A percentile compares a stretch with the other conserved stretches of the same genome.
These are phyloP conservation scores for Poeciliopsis turneri DNA, from an alignment of 2,797 vertebrate species.

Conservation along the genomic window DNA sequence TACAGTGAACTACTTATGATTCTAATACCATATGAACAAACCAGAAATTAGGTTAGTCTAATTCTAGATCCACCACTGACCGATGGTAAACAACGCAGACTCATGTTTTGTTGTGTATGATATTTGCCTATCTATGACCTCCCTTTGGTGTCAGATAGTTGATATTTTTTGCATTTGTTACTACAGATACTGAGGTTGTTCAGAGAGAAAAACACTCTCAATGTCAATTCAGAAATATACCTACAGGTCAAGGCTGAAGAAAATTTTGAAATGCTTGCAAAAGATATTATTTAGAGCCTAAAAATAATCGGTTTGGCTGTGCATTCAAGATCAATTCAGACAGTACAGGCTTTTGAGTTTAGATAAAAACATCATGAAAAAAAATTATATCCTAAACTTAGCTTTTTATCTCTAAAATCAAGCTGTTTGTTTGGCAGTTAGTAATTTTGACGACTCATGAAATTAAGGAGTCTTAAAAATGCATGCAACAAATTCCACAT, in stretches of 20 bases:
- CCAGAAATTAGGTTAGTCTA: conserved; percentile 16
- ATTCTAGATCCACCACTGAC: conserved; percentile 3
- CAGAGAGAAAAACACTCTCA: neutral
- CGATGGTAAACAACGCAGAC: conserved; percentile 11
- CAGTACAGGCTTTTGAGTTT: neutral
- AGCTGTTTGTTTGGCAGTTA: too few relatives aligned
- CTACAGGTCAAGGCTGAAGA: neutral
- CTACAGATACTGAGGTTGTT: conserved; percentile 13
- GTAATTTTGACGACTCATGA: too few relatives aligned
- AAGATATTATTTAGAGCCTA: neutral
- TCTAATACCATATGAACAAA: conserved; percentile 1
- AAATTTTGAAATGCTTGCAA: neutral
- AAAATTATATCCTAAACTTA: neutral
- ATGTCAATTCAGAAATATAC: neutral
- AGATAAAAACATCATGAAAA: neutral
- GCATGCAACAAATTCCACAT: too few relatives aligned
- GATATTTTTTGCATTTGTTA: conserved; percentile 11
- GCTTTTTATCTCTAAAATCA: neutral
- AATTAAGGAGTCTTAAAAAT: too few relatives aligned
- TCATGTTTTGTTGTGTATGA: conserved; percentile 19
- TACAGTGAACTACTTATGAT: conserved; percentile 8
- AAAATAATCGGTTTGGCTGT: neutral
- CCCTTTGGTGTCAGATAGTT: conserved; percentile 47
- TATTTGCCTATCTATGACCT: conserved; percentile 49
- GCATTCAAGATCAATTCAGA: neutral